phyloP scores from a whole-genome alignment of 2,888 invertebrate species.

The Drosophila colorata region DNA sequence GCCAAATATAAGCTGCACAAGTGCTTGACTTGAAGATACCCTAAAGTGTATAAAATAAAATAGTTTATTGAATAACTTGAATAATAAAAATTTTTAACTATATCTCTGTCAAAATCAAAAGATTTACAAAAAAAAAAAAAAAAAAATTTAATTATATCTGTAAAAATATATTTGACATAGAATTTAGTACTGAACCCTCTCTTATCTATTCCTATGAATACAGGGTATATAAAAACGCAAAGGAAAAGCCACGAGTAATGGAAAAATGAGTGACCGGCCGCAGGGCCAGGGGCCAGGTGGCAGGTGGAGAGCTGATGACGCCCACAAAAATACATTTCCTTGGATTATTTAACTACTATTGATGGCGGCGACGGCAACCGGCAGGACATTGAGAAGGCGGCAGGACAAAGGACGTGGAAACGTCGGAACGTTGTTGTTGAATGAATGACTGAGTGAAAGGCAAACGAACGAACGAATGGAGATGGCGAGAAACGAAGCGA shows the following conservation, averaged over 20 bases:
- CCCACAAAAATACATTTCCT: slow-evolving; percentile 73
- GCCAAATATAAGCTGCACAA: not conserved
- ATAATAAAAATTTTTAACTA: too few species aligned
- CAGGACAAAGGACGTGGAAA: slow-evolving; percentile 24
- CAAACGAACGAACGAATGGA: slow-evolving; percentile 21
- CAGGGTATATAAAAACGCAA: slow-evolving; percentile 19
- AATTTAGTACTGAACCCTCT: not conserved
- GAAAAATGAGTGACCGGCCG: slow-evolving; percentile 39
- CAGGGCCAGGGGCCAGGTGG: slow-evolving; percentile 6
- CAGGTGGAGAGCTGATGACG: slow-evolving; percentile 32
- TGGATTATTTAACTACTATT: slow-evolving; percentile 74
- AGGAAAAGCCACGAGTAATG: slow-evolving; percentile 34
- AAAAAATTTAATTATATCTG: not conserved
- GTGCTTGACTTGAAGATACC: not conserved
- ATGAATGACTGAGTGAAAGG: slow-evolving; percentile 46
- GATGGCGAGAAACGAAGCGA: slow-evolving; percentile 8
- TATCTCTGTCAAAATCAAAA: too few species aligned
- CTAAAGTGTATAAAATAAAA: not conserved
- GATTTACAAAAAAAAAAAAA: too few species aligned
- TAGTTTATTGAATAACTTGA: too few species aligned
- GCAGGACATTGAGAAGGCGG: slow-evolving; percentile 26
- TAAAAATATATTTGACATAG: too few species aligned
- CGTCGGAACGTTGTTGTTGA: slow-evolving; percentile 25
- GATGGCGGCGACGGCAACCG: slow-evolving; percentile 37
- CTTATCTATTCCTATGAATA: not conserved